Conservation (phyloP, 2,113 vertebrate genomes). For the Rutilus rutilus region DNA sequence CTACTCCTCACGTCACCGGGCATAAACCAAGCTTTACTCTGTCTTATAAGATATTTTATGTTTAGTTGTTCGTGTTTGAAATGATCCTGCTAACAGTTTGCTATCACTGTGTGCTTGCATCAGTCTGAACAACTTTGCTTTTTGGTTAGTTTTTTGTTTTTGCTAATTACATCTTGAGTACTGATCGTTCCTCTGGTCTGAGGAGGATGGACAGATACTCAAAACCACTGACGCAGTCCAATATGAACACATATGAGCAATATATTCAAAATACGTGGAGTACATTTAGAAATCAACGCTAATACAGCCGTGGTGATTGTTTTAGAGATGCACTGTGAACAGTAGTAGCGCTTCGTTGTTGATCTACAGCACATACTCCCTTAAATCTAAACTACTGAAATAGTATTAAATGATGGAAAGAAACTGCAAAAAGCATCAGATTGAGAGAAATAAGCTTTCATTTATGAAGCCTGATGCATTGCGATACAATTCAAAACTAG, state of each 20-base stretch:
- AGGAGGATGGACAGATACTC: not conserved
- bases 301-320: conserved; percentile 28
- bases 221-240: conserved; percentile 40
- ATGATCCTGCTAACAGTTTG: conserved; percentile 23
- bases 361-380: not conserved
- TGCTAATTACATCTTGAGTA: conserved; percentile 8
- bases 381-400: not conserved
- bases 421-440: not conserved
- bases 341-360: conserved; percentile 7
- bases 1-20: not conserved
- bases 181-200: not conserved
- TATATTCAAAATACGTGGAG: conserved; percentile 20
- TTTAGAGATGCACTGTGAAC: conserved; percentile 33
- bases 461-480: not conserved
- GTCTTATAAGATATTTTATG: conserved; percentile 29
- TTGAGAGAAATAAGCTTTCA: not conserved
- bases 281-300: conserved; percentile 16
- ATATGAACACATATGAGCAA: conserved; percentile 19
- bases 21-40: conserved; percentile 1
- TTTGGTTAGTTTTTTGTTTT: conserved; percentile 14
- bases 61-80: conserved; percentile 4
- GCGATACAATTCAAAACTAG: not conserved
- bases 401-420: conserved; percentile 16
- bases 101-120: conserved; percentile 48
- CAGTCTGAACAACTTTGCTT: conserved; percentile 34